Percentiles rank a stretch among this genome's conserved stretches.
These are phyloP conservation scores for Epiperipatus broadwayi DNA, from an alignment of 2,888 invertebrate species.

Conservation along the genomic window DNA sequence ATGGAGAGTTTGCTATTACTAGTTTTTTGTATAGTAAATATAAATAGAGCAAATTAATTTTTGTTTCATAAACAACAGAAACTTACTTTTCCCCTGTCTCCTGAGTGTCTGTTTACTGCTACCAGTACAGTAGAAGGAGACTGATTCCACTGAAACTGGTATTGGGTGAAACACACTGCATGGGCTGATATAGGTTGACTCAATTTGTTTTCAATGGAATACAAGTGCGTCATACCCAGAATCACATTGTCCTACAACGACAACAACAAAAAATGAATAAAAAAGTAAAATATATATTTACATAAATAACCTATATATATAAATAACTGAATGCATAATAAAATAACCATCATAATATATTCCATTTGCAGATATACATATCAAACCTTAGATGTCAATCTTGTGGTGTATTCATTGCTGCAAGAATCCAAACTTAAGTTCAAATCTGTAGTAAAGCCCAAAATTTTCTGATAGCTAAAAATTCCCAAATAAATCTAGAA, in stretches of 20 bases:
- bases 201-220: conserved; percentile 26
- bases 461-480: no score
- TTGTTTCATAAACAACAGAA: background rate
- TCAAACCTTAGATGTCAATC: no score
- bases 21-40: no score
- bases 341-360: no score
- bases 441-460: no score
- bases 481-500: no score
- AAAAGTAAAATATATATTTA: background rate
- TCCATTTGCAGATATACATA: no score
- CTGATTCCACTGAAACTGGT: conserved; percentile 27
- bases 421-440: no score
- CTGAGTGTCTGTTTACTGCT: conserved; percentile 24
- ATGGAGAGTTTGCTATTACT: no score
- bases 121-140: conserved; percentile 26
- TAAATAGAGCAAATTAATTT: conserved; percentile 4
- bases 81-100: conserved; percentile 25
- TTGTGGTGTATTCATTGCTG: no score
- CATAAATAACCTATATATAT: background rate
- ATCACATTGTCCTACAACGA: conserved; percentile 26
- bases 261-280: conserved; percentile 6
- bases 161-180: conserved; percentile 26
- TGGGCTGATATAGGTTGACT: conserved; percentile 29
- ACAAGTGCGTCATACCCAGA: conserved; percentile 27
- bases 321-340: no score